Conservation (phyloP, 2,113 vertebrate genomes). For the Cololabis saira region DNA sequence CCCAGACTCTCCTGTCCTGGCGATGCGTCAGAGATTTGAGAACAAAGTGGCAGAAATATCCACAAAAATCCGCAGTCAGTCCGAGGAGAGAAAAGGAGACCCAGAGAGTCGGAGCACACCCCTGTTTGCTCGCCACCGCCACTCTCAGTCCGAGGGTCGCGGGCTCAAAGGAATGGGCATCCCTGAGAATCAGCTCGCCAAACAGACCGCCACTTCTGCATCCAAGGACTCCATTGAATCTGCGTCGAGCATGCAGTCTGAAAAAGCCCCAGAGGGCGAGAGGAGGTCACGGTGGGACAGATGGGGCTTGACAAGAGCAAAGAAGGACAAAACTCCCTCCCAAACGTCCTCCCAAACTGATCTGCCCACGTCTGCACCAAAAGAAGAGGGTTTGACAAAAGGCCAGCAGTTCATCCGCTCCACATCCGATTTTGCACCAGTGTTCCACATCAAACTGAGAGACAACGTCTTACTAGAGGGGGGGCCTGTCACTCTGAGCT, state of each 20-base stretch:
- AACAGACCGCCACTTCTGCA: constrained; percentile 69
- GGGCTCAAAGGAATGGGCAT: constrained; percentile 84
- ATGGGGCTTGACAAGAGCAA: constrained; percentile 88
- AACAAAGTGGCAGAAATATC: constrained; percentile 86
- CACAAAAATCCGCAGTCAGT: constrained; percentile 85
- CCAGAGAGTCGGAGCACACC: constrained; percentile 77
- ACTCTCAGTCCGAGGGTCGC: constrained; percentile 89
- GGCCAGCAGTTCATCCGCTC: constrained; percentile 79
- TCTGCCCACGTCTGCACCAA: constrained; percentile 76
- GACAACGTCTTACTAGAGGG: constrained; percentile 93
- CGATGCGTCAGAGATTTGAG: constrained; percentile 87
- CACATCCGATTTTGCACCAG: constrained; percentile 91
- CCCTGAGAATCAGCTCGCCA: constrained; percentile 85
- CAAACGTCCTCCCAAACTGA: constrained; percentile 85
- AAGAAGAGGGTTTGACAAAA: constrained; percentile 77
- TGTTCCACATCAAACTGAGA: constrained; percentile 96
- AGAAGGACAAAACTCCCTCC: constrained; percentile 86
- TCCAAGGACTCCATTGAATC: constrained; percentile 92
- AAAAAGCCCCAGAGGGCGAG: constrained; percentile 74
- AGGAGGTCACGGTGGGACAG: constrained; percentile 87
- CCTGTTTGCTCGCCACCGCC: constrained; percentile 84
- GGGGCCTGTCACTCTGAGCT: constrained; percentile 90
- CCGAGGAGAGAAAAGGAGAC: constrained; percentile 79
- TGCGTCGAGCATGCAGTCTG: constrained; percentile 82
- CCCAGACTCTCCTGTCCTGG: constrained; percentile 84